Evolutionary conservation across 2,797 vertebrate species (phyloP).

Genomic region (Heteromormyrus szaboi): DNA sequence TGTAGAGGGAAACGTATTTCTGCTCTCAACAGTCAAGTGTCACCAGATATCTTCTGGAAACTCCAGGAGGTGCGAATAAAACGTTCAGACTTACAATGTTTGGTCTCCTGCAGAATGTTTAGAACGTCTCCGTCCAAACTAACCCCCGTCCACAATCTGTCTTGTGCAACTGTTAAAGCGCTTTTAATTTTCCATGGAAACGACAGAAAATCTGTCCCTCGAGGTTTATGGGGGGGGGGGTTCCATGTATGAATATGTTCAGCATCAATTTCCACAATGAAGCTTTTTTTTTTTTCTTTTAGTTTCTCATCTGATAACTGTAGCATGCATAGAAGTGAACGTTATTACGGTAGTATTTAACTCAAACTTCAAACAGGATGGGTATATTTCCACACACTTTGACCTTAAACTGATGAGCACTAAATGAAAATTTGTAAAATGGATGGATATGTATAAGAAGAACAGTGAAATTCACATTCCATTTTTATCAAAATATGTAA

Average conservation of each 20-base stretch:
- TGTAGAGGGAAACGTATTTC: not conserved
- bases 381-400: not conserved
- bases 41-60: not conserved
- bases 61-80: not conserved
- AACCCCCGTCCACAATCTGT: not conserved
- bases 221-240: not conserved
- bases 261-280: not conserved
- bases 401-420: not conserved
- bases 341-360: not conserved
- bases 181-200: slow-evolving; percentile 16
- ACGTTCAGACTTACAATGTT: not conserved
- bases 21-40: not conserved
- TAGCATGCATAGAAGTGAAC: not conserved
- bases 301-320: not conserved
- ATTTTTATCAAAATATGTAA: not conserved
- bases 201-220: not conserved
- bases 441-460: not conserved
- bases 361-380: not conserved
- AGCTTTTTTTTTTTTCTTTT: not conserved
- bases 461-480: not conserved
- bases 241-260: not conserved
- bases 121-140: not conserved
- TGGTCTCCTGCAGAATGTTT: not conserved
- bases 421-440: not conserved
- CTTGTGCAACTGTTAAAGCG: not conserved